Conservation (phyloP, 1,140 invertebrate species). For the Gryllus bimaculatus region DNA sequence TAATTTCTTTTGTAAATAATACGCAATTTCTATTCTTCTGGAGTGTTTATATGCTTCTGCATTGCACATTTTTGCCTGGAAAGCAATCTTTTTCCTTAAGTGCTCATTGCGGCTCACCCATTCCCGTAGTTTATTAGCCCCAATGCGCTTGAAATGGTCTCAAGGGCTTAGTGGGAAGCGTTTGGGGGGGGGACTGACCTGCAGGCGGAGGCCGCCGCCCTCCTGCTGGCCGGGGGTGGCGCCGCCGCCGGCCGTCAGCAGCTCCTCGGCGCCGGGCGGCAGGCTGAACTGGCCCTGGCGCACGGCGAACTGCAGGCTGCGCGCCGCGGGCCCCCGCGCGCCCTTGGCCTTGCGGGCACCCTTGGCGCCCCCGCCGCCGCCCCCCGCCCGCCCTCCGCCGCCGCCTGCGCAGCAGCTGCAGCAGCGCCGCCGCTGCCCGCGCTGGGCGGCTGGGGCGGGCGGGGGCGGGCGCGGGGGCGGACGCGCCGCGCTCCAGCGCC, state of each 20-base stretch:
- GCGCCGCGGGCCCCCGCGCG: neutral
- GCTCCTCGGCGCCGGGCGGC: constrained; percentile 34
- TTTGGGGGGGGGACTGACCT: constrained; percentile 28
- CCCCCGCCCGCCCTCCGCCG: constrained; percentile 19
- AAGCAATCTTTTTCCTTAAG: no score
- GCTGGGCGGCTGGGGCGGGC: neutral
- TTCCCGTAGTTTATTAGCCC: no score
- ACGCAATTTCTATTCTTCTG: no score
- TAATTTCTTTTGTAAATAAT: no score
- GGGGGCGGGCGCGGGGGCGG: neutral
- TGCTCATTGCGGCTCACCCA: no score
- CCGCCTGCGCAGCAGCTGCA: constrained; percentile 28
- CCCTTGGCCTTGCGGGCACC: neutral
- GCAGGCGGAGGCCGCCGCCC: constrained; percentile 33
- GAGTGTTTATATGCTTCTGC: no score
- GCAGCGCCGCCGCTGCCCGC: constrained; percentile 11
- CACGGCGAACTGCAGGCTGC: constrained; percentile 35
- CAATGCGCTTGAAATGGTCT: no score
- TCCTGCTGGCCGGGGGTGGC: constrained; percentile 32
- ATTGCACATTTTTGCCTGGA: no score
- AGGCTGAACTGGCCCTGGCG: constrained; percentile 37
- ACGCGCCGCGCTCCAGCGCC: constrained; percentile 33
- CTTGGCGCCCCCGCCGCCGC: neutral
- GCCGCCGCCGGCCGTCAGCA: constrained; percentile 34
- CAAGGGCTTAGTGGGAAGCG: no score